Percentiles rank a stretch among this genome's conserved stretches.
These are phyloP conservation scores for Trachelus troglodyta DNA, from an alignment of 2,888 invertebrate genomes.

Conservation along the genomic window DNA sequence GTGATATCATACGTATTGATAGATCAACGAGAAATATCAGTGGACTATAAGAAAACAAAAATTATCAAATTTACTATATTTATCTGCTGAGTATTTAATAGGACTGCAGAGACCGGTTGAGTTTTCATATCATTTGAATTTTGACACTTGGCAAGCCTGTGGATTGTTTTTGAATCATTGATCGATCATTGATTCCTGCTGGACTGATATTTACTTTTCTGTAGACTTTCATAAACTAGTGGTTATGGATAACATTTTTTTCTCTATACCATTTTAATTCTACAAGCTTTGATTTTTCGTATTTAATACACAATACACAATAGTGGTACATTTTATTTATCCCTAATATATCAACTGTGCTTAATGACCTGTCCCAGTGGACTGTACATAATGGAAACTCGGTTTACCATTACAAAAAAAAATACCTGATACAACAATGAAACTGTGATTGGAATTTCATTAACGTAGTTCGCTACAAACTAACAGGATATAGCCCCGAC, in stretches of 20 bases:
- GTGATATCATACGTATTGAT: not conserved
- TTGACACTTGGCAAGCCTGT: no score
- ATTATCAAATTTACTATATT: not conserved
- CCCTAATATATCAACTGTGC: not conserved
- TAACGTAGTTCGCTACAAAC: not conserved
- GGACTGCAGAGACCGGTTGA: not conserved
- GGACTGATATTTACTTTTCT: not conserved
- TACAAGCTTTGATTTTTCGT: no score
- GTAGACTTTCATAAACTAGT: not conserved
- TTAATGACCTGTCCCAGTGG: not conserved
- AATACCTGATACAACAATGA: no score
- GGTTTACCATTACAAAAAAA: not conserved
- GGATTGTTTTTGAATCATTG: no score
- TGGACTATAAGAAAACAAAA: not conserved
- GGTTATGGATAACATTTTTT: no score
- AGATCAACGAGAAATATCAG: not conserved
- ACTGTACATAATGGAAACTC: not conserved
- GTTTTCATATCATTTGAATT: no score
- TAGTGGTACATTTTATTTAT: not conserved
- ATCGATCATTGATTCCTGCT: no score
- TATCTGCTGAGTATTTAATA: not conserved
- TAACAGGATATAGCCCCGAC: not conserved
- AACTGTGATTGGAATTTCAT: not conserved
- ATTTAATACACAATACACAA: not conserved
- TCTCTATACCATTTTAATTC: no score